Evolutionary conservation across 2,797 vertebrate species (phyloP).

Genomic region (Parauchenoglanis punctatus): DNA sequence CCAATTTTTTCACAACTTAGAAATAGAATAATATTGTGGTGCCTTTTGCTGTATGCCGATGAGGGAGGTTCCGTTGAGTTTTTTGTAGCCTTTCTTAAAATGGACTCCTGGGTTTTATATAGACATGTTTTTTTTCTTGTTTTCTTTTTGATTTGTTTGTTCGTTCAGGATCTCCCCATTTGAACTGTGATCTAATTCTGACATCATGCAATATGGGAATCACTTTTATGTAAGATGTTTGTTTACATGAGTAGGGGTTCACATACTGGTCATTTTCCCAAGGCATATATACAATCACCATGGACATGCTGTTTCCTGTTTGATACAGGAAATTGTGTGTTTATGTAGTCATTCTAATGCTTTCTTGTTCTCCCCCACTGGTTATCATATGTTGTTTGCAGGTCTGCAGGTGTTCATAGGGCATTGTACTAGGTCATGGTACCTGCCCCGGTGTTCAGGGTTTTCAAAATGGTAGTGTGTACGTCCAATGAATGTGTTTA

Average conservation of each 20-base stretch:
- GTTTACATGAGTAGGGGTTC: constrained; percentile 80
- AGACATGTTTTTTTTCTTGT: constrained; percentile 62
- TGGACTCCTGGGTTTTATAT: constrained; percentile 84
- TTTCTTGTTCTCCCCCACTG: constrained; percentile 56
- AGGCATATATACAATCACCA: constrained; percentile 36
- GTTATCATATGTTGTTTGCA: constrained; percentile 62
- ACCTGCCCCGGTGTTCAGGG: constrained; percentile 71
- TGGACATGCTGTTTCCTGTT: constrained; percentile 62
- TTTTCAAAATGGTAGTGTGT: constrained; percentile 68
- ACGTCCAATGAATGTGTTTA: constrained; percentile 56
- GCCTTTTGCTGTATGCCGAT: constrained; percentile 94
- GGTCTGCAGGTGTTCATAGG: constrained; percentile 62
- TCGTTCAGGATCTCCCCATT: constrained; percentile 82
- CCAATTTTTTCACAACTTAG: constrained; percentile 99
- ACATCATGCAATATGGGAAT: constrained; percentile 84
- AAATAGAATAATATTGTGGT: constrained; percentile 92
- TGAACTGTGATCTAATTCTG: constrained; percentile 85
- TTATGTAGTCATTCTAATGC: constrained; percentile 55
- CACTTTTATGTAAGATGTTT: constrained; percentile 82
- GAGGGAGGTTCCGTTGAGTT: constrained; percentile 92
- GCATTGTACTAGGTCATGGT: constrained; percentile 62
- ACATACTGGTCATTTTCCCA: constrained; percentile 46
- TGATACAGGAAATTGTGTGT: constrained; percentile 50
- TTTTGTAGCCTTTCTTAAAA: constrained; percentile 91
- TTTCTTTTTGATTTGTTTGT: constrained; percentile 68